A percentile compares a stretch with the other conserved stretches of the same genome.
Conservation (phyloP, 37 sponge, comb jelly and placozoan genomes). For the Trichoplax adhaerens region DNA sequence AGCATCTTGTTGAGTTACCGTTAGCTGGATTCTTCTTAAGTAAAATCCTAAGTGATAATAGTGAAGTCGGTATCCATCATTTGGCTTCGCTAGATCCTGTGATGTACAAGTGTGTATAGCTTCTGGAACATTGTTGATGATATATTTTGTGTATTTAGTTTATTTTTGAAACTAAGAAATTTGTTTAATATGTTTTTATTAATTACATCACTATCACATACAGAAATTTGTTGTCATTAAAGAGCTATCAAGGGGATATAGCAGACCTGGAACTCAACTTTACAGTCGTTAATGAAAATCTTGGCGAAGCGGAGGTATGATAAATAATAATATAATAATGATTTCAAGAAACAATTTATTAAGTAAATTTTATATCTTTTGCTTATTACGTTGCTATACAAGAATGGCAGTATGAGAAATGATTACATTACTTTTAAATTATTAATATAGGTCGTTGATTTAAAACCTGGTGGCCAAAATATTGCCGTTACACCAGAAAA, state of each 20-base stretch:
- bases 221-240: neutral
- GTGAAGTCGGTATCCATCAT: constrained; percentile 53
- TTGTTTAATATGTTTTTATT: too few species aligned
- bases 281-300: neutral
- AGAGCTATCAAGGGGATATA: neutral
- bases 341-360: too few species aligned
- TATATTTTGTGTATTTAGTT: too few species aligned
- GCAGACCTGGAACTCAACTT: neutral
- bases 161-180: too few species aligned
- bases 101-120: constrained; percentile 35
- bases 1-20: constrained; percentile 65
- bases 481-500: constrained; percentile 56
- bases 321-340: constrained; percentile 8
- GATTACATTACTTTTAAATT: neutral
- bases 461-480: constrained; percentile 49
- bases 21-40: constrained; percentile 75
- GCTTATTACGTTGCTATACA: too few species aligned
- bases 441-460: constrained; percentile 32
- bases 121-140: too few species aligned
- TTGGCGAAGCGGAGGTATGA: constrained; percentile 17
- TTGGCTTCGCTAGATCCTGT: constrained; percentile 78
- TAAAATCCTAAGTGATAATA: constrained; percentile 40
- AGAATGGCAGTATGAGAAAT: too few species aligned
- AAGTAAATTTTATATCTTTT: too few species aligned
- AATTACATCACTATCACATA: too few species aligned